Evolutionary conservation across 1,140 invertebrate genomes (phyloP).

Genomic region (Cherax quadricarinatus): DNA sequence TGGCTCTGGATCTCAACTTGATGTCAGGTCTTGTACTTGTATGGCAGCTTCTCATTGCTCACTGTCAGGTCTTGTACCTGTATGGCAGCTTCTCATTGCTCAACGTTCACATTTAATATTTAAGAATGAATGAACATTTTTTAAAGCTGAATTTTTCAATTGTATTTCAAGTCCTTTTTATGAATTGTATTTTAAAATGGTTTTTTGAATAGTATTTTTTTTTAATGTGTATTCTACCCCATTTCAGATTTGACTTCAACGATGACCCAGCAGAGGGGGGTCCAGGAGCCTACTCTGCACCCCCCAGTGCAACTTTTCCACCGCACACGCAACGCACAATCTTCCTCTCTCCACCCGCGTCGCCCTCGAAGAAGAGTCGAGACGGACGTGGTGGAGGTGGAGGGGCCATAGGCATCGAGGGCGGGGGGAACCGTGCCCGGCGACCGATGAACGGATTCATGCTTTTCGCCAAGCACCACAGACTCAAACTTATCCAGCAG

Average conservation of each 20-base stretch:
- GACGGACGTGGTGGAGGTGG: slow-evolving; percentile 30
- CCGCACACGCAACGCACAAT: slow-evolving; percentile 75
- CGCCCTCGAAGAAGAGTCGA: slow-evolving; percentile 73
- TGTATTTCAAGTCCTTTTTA: no score
- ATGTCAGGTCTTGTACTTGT: no score
- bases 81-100: no score
- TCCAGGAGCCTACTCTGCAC: slow-evolving; percentile 51
- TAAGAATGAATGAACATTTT: no score
- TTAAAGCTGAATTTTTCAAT: no score
- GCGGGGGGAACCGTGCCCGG: slow-evolving; percentile 61
- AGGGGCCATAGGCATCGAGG: neutral
- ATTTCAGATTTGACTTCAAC: slow-evolving; percentile 76
- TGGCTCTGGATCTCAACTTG: no score
- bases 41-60: no score
- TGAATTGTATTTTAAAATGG: no score
- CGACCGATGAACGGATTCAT: slow-evolving; percentile 82
- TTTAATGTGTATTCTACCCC: slow-evolving; percentile 64
- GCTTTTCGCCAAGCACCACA: slow-evolving; percentile 80
- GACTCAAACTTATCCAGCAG: slow-evolving; percentile 79
- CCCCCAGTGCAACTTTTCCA: slow-evolving; percentile 75
- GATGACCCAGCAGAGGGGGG: slow-evolving; percentile 75
- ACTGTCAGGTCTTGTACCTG: no score
- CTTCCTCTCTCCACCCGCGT: slow-evolving; percentile 74
- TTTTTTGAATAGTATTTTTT: no score
- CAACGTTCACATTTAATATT: no score